Conservation (phyloP, 2,888 invertebrate genomes). For the Anticlea derivata region DNA sequence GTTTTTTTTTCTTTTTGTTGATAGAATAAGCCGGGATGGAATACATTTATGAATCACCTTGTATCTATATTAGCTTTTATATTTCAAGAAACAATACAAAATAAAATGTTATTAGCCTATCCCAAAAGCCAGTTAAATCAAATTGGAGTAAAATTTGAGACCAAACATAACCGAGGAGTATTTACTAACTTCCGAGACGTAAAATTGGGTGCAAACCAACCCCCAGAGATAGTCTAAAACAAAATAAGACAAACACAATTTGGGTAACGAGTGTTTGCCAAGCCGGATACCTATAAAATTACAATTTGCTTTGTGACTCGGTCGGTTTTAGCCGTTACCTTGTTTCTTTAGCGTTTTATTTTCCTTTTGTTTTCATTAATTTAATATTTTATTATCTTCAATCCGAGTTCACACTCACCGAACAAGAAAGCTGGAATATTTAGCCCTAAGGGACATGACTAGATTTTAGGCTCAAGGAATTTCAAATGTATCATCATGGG, state of each 20-base stretch:
- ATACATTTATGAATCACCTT: too few relatives aligned
- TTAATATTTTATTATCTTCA: slow-evolving; percentile 18
- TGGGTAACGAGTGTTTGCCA: slow-evolving; percentile 63
- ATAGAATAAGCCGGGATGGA: too few relatives aligned
- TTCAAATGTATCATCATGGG: too few relatives aligned
- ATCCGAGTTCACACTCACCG: neutral
- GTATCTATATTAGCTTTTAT: too few relatives aligned
- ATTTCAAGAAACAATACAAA: too few relatives aligned
- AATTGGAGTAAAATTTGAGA: slow-evolving; percentile 26
- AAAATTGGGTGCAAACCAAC: slow-evolving; percentile 41
- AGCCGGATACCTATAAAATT: slow-evolving; percentile 54
- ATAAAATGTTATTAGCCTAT: neutral
- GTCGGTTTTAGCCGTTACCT: slow-evolving; percentile 44
- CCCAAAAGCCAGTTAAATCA: slow-evolving; percentile 1
- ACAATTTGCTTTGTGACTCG: slow-evolving; percentile 54
- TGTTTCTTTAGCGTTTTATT: slow-evolving; percentile 36
- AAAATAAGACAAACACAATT: slow-evolving; percentile 66
- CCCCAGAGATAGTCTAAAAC: slow-evolving; percentile 42
- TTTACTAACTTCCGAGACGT: slow-evolving; percentile 35
- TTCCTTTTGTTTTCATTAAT: slow-evolving; percentile 25
- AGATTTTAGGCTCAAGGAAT: too few relatives aligned
- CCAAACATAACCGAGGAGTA: slow-evolving; percentile 25
- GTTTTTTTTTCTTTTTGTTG: too few relatives aligned
- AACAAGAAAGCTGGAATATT: neutral
- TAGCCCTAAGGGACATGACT: too few relatives aligned